Base-by-base conservation (phyloP, 1,140 invertebrate genomes). In the Zaprionus gabonicus region DNA sequence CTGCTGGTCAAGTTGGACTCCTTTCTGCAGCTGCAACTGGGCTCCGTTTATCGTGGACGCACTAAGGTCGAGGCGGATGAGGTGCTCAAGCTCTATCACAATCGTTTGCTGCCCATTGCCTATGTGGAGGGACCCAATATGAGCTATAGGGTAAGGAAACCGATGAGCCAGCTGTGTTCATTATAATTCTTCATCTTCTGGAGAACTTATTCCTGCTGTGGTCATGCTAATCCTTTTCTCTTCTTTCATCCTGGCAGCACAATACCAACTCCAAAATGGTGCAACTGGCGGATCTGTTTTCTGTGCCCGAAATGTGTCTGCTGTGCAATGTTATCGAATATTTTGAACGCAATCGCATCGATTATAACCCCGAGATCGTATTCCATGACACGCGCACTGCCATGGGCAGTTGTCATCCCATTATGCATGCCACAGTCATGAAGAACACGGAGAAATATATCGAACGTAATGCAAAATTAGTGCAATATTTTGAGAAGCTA, bases 241-340 rank as follows among this genome's bases (percentile, higher is more conserved):
- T 69, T 51, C 71, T 78, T 75, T 68, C 76, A 94, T 95, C 65
- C 41, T 23, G 55, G 13, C 41, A 91, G 88, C 91, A 97, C 95
- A 94, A 95, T 76, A 94, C 94, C 41, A 94, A 95, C 69, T 94
- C 96, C 7, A 97, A 97, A 93, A 99, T 99, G 98, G 95, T 98
- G 20, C 98, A 99, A 92, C 93, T 99, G 71, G 98, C 98, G 17
- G 98, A 99, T 94, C 93, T 99, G n/a, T 99, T 99, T 93, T 98
- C 98, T 1, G 96, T 99, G 41, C 98, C 98, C 17, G 98, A 99
- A 95, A 99, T 99, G 95, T 96, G 96, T 76, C 93, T 99, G 28
- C 93, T 99, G 3, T 98, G 98, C 78, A 98, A 98, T 94, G 96
- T 99, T 0, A 97, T 98, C 5, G 97, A 99, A 93, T 98, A 97